Evolutionary conservation across 2,797 vertebrate species (phyloP).

Genomic region (Staurois parvus): DNA sequence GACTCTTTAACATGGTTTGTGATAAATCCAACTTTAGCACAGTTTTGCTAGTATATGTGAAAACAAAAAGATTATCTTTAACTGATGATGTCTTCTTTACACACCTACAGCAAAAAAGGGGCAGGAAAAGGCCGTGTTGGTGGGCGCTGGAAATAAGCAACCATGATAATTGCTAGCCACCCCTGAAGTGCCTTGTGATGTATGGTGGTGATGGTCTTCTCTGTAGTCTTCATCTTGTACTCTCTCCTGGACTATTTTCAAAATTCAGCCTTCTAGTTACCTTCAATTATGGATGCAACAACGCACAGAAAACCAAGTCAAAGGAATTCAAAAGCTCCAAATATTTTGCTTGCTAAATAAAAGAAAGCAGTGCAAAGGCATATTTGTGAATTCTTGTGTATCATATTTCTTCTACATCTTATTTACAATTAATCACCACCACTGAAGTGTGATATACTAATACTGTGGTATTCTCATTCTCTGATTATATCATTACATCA

Average conservation of each 20-base stretch:
- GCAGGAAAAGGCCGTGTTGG: conserved; percentile 86
- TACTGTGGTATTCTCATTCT: background rate
- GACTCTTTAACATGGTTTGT: too few species aligned
- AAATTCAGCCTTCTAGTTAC: background rate
- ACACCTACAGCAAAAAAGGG: conserved; percentile 83
- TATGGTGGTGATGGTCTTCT: background rate
- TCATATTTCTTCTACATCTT: background rate
- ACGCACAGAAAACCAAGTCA: background rate
- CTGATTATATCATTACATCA: background rate
- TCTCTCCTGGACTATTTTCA: background rate
- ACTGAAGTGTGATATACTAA: background rate
- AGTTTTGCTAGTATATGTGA: background rate
- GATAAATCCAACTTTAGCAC: background rate
- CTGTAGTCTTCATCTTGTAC: background rate
- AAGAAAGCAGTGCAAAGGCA: conserved; percentile 19
- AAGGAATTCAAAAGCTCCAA: background rate
- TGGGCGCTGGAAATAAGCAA: conserved; percentile 85
- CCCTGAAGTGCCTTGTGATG: background rate
- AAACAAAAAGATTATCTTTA: background rate
- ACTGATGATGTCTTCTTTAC: background rate
- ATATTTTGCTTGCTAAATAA: conserved; percentile 42
- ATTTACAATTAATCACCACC: background rate
- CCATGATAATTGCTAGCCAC: background rate
- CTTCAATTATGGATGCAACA: background rate
- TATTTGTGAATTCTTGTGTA: conserved; percentile 10